Evolutionary conservation across 2,888 invertebrate genomes (phyloP).

Genomic region (Plebejus melissa): DNA sequence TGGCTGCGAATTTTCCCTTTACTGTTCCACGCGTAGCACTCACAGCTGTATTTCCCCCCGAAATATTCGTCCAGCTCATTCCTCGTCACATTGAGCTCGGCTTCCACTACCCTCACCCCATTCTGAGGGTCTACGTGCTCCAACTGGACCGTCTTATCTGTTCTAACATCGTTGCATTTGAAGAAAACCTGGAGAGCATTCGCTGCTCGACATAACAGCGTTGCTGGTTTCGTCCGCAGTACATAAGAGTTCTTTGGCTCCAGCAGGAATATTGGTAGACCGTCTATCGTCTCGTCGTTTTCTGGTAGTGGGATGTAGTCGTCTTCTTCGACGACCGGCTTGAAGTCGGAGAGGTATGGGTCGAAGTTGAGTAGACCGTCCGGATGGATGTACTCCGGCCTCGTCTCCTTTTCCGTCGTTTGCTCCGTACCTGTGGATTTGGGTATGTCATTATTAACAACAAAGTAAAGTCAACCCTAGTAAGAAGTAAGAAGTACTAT

Average conservation of each 20-base stretch:
- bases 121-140: constrained; percentile 90
- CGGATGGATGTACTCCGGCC: constrained; percentile 71
- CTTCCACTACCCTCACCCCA: constrained; percentile 87
- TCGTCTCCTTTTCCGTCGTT: constrained; percentile 63
- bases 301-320: constrained; percentile 73
- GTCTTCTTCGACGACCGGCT: constrained; percentile 65
- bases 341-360: constrained; percentile 68
- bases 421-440: constrained; percentile 58
- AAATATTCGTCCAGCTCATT: constrained; percentile 91
- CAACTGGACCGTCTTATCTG: constrained; percentile 79
- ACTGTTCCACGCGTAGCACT: constrained; percentile 91
- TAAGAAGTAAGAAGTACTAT: too few species aligned
- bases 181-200: constrained; percentile 91
- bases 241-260: constrained; percentile 94
- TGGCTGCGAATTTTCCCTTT: constrained; percentile 88
- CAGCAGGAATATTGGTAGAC: constrained; percentile 89
- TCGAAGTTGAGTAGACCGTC: constrained; percentile 67
- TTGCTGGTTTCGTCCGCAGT: constrained; percentile 92
- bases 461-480: too few species aligned
- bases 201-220: constrained; percentile 91
- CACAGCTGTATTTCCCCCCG: constrained; percentile 89
- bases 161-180: constrained; percentile 85
- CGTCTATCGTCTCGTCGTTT: constrained; percentile 82
- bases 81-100: constrained; percentile 86
- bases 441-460: too few species aligned